phyloP scores from a whole-genome alignment of 1,140 invertebrate genomes.

The Ceratoteleas bidentatus region DNA sequence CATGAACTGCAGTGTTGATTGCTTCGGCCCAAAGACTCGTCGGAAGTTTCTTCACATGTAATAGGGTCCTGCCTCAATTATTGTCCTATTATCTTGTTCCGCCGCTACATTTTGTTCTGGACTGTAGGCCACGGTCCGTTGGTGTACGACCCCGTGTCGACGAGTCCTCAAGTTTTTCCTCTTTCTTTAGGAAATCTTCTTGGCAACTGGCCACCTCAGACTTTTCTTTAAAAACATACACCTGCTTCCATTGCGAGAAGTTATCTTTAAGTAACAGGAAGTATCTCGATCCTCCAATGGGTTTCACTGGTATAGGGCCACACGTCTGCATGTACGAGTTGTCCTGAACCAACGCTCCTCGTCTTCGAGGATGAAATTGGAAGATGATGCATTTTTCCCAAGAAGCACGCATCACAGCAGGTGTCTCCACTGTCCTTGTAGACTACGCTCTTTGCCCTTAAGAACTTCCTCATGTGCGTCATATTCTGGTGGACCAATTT shows the following conservation, averaged over 20 bases:
- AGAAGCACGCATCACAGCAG: constrained; percentile 20
- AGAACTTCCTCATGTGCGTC: neutral
- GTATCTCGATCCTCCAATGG: neutral
- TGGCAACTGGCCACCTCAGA: constrained; percentile 70
- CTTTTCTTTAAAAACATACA: constrained; percentile 78
- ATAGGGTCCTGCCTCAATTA: constrained; percentile 71
- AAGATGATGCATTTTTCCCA: constrained; percentile 41
- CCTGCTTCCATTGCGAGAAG: constrained; percentile 63
- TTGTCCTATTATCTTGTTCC: constrained; percentile 70
- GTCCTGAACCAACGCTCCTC: neutral
- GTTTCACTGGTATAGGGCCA: neutral
- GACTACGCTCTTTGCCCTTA: neutral
- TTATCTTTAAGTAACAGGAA: constrained; percentile 51
- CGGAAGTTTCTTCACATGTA: constrained; percentile 41
- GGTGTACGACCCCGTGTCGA: constrained; percentile 47
- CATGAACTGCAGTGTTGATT: constrained; percentile 63
- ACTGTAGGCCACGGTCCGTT: constrained; percentile 51
- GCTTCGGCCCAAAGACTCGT: constrained; percentile 74
- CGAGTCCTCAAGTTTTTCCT: constrained; percentile 70
- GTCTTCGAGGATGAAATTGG: neutral
- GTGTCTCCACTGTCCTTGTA: neutral
- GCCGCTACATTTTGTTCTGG: constrained; percentile 56
- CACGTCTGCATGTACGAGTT: neutral
- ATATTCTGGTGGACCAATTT: neutral
- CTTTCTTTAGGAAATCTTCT: constrained; percentile 62